Percentiles rank a stretch among this genome's conserved stretches.
phyloP scores from a whole-genome alignment of 2,113 vertebrate genomes.

The Rhadina sibilatrix region DNA sequence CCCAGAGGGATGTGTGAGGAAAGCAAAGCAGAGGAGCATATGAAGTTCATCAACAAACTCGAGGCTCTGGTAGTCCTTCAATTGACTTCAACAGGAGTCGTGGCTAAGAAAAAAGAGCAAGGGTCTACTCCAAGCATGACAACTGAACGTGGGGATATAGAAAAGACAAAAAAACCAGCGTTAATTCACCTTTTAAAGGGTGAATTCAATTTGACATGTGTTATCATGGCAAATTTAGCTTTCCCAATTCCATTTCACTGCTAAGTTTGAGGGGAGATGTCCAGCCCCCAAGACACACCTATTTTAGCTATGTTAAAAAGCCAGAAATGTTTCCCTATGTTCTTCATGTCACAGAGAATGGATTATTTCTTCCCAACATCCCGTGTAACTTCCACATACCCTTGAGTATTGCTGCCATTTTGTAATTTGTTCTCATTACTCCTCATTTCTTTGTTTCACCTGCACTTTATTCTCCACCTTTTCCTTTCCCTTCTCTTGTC shows the following conservation, averaged over 20 bases:
- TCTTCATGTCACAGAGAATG: not conserved
- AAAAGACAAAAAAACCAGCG: not conserved
- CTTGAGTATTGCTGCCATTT: not conserved
- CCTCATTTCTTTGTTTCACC: not conserved
- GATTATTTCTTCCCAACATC: not conserved
- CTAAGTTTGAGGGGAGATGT: not conserved
- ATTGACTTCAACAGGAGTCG: not conserved
- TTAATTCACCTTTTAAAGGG: not conserved
- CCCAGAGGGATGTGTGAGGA: not conserved
- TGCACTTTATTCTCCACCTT: not conserved
- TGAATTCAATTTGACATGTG: not conserved
- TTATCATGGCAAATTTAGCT: not conserved
- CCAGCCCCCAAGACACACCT: not conserved
- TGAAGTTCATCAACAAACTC: not conserved
- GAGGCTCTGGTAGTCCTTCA: not conserved
- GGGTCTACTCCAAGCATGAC: not conserved
- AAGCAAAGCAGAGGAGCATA: not conserved
- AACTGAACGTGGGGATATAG: not conserved
- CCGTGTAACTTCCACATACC: not conserved
- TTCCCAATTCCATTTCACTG: not conserved
- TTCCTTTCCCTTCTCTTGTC: not conserved
- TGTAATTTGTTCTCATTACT: not conserved
- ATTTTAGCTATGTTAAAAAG: not conserved
- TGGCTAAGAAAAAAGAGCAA: not conserved
- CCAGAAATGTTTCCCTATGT: not conserved